Conservation (phyloP, 2,797 vertebrate species). For the Oreochromis mossambicus region DNA sequence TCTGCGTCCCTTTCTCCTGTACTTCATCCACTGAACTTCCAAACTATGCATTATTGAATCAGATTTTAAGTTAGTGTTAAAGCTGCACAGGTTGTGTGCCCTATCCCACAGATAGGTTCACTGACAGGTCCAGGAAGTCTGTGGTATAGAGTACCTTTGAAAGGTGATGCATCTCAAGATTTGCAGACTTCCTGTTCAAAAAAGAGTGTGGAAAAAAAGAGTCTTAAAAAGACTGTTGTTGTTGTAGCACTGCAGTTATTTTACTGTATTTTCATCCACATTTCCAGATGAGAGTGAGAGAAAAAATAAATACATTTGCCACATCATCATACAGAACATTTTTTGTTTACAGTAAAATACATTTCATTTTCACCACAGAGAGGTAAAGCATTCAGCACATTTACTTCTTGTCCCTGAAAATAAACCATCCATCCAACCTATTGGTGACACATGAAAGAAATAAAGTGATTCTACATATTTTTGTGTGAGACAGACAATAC, state of each 20-base stretch:
- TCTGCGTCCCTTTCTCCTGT: not conserved
- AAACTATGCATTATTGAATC: no score
- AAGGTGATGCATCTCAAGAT: not conserved
- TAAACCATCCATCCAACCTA: not conserved
- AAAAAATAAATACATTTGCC: not conserved
- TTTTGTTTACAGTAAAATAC: not conserved
- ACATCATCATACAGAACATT: not conserved
- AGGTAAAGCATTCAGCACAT: not conserved
- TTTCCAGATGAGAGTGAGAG: not conserved
- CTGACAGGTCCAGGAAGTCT: not conserved
- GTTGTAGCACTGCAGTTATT: not conserved
- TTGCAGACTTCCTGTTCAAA: not conserved
- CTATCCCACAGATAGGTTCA: no score
- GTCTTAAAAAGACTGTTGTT: not conserved
- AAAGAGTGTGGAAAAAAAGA: not conserved
- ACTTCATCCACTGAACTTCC: no score
- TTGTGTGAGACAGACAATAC: not conserved
- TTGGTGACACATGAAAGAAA: not conserved
- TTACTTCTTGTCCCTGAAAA: not conserved
- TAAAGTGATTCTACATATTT: not conserved
- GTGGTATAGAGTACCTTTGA: not conserved
- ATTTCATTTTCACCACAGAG: not conserved
- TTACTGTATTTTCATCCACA: fast-evolving
- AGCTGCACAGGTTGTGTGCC: no score
- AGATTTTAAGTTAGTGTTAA: no score